A percentile compares a stretch with the other conserved stretches of the same genome.
Conservation (phyloP, 2,797 vertebrate genomes). For the Podargus strigoides region DNA sequence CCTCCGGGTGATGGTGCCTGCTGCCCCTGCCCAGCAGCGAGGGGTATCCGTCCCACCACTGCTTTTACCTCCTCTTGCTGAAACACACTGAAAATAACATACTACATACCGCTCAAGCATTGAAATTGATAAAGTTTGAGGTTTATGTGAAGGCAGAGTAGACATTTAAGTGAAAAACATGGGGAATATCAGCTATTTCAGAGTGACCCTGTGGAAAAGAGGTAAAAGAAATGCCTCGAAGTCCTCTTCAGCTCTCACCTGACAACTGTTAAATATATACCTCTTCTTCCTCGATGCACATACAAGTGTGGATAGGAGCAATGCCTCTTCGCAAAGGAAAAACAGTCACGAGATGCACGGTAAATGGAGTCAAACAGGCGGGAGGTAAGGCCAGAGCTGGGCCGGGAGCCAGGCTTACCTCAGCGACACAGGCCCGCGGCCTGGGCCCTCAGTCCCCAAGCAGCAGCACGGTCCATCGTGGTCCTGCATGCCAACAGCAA, state of each 20-base stretch:
- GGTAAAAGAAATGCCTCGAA: accelerated
- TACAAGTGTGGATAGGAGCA: not conserved
- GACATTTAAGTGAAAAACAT: not conserved
- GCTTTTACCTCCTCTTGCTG: not conserved
- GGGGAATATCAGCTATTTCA: not conserved
- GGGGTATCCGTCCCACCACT: not conserved
- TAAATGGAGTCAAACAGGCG: not conserved
- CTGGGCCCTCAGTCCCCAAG: no score
- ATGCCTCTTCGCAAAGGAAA: not conserved
- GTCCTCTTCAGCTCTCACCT: not conserved
- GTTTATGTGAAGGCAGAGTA: not conserved
- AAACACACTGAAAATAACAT: not conserved
- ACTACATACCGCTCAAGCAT: not conserved
- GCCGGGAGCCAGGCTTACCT: not conserved
- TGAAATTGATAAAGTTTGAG: not conserved
- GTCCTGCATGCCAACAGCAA: no score
- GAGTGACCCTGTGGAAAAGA: not conserved
- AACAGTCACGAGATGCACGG: not conserved
- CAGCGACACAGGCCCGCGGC: no score
- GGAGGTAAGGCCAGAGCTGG: no score
- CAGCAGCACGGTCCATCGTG: no score
- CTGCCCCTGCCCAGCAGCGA: not conserved
- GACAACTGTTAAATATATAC: not conserved
- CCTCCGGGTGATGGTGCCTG: not conserved
- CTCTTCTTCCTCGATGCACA: not conserved